These are phyloP conservation scores for Argentina silus DNA, from an alignment of 2,797 vertebrate genomes.

Conservation along the genomic window DNA sequence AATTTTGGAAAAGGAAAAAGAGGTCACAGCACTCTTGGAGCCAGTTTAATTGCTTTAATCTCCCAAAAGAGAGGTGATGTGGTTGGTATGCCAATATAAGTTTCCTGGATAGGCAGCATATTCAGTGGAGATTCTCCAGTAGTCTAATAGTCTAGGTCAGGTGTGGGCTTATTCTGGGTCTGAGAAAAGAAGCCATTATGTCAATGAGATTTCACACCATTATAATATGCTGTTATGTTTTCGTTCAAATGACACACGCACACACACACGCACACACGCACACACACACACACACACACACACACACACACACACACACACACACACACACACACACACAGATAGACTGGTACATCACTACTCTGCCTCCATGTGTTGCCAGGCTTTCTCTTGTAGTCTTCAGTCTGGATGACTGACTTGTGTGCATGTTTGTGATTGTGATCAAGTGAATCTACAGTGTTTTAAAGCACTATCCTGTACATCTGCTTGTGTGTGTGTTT, in stretches of 20 bases:
- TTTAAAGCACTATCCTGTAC: not conserved
- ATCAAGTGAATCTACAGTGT: not conserved
- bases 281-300: no score
- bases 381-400: not conserved
- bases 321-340: not conserved
- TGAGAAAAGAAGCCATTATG: no score
- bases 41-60: slow-evolving; percentile 11
- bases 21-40: slow-evolving; percentile 1
- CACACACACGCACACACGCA: no score
- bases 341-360: not conserved
- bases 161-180: no score
- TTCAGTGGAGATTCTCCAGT: no score
- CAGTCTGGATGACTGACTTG: not conserved
- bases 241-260: not conserved
- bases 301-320: no score
- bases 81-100: not conserved
- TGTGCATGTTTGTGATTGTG: not conserved
- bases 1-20: not conserved
- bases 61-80: not conserved
- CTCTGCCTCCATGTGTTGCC: not conserved
- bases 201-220: not conserved
- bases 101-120: no score
- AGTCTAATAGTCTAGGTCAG: no score
- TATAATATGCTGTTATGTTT: not conserved
- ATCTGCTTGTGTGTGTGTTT: not conserved